These are phyloP conservation scores for Globodera rostochiensis DNA, from an alignment of 1,140 invertebrate species.

Conservation along the genomic window DNA sequence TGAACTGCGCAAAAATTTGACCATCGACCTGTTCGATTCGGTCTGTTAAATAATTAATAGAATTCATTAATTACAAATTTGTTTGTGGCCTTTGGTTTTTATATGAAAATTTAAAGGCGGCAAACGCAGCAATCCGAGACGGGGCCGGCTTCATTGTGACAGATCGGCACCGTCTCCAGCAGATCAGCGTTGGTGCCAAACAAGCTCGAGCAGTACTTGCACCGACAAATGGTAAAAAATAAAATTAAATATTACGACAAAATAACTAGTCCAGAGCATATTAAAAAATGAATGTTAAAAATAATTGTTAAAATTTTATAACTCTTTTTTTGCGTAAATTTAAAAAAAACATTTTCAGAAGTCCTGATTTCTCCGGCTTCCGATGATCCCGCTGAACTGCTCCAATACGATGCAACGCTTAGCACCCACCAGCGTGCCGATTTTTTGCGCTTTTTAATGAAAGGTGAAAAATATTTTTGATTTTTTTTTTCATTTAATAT, in stretches of 20 bases:
- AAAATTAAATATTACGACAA: neutral
- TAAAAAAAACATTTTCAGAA: neutral
- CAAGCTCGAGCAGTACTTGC: constrained; percentile 43
- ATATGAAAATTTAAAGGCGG: neutral
- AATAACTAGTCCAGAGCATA: neutral
- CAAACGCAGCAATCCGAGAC: constrained; percentile 52
- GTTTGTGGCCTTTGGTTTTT: neutral
- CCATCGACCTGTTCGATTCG: constrained; percentile 63
- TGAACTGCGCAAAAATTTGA: constrained; percentile 64
- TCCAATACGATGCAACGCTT: constrained; percentile 50
- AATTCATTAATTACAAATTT: too few species aligned
- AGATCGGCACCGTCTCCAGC: constrained; percentile 52
- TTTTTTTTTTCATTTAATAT: too few species aligned
- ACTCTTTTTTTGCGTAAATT: neutral
- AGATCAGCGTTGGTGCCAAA: constrained; percentile 48
- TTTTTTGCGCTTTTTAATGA: constrained; percentile 43
- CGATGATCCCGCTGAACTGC: constrained; percentile 25
- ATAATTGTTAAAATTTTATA: neutral
- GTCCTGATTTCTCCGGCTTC: constrained; percentile 24
- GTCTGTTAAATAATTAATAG: neutral
- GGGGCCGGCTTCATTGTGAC: constrained; percentile 61
- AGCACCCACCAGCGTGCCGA: constrained; percentile 51
- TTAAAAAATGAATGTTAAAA: too few species aligned
- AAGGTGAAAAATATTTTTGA: constrained; percentile 39
- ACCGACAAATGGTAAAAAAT: constrained; percentile 42